phyloP scores from a whole-genome alignment of 1,140 invertebrate genomes.

The Lineus longissimus region DNA sequence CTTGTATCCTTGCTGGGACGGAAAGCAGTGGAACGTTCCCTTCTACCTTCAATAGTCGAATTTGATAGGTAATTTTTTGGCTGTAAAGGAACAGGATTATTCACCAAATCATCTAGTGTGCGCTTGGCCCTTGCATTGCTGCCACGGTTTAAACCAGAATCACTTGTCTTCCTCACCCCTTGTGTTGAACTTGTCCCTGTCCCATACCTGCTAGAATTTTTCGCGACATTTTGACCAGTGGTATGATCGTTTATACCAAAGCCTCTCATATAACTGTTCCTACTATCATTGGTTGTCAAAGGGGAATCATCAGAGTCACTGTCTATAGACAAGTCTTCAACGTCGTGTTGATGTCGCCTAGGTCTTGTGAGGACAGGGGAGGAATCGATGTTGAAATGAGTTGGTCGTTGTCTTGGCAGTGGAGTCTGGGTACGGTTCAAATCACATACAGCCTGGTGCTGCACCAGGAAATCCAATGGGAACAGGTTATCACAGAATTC shows the following conservation, averaged over 20 bases:
- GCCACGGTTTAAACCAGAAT: too few species aligned
- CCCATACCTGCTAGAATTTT: not conserved
- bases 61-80: too few species aligned
- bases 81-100: too few species aligned
- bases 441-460: constrained; percentile 44
- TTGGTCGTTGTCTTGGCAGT: constrained; percentile 6
- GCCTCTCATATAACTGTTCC: not conserved
- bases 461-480: constrained; percentile 36
- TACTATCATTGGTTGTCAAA: not conserved
- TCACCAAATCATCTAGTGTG: too few species aligned
- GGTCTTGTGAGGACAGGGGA: not conserved
- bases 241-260: not conserved
- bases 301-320: not conserved
- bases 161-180: too few species aligned
- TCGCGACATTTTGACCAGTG: not conserved
- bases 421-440: constrained; percentile 24
- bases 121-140: too few species aligned
- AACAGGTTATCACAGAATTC: constrained; percentile 45
- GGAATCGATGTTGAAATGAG: not conserved
- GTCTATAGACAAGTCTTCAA: not conserved
- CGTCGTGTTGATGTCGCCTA: not conserved
- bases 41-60: not conserved
- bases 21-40: constrained; percentile 3
- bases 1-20: too few species aligned
- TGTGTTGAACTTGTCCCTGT: not conserved